Evolutionary conservation across 2,888 invertebrate species (phyloP), one percentile per base, ranked within the genome.

Genomic region (Eupithecia subumbrata): DNA sequence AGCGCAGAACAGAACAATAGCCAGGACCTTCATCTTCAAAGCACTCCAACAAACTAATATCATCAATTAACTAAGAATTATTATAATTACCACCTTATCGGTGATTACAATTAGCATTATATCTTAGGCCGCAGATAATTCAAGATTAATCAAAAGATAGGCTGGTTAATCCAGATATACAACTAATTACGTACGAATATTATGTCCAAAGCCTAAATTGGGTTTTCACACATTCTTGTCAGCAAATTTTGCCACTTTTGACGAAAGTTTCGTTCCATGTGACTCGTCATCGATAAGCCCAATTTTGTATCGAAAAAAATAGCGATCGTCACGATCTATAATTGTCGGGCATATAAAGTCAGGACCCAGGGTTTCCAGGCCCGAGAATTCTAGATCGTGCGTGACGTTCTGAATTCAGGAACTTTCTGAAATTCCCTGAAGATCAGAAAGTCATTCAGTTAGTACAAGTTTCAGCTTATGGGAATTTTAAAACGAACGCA

Each of bases 11-110:
- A 93, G 77, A 80, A 91, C 81, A 76, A 94, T 78, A 77, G 86
- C 89, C 60, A 92, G 86, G 76, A 85, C 88, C 89, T 93, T 94
- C 94, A 94, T 94, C 68, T 82, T 90, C 81, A 79, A 80, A 84
- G 75, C 77, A 81, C 80, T 75, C 72, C 74, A 75, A 80, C 74
- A 79, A 77, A 86, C 84, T 85, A 83, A 85, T 56, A 75, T 60
- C 63, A 48, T 71, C 34, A 79, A 75, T 74, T 75, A 79, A 79
- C 60, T 72, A 34, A 43, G 5, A 75, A 77, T 52, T 52, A 84
- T 83, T 78, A 76, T 78, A 80, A 82, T 75, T 75, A 76, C 2
- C 25, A 72, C 64, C 0, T 76, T 84, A 86, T 85, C 86, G 37
- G n/a, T 40, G 79, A 83, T 81, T 80, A 78, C 43, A 56, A 80